Conservation (phyloP, 1,140 invertebrate genomes). For the Drosophila elegans region DNA sequence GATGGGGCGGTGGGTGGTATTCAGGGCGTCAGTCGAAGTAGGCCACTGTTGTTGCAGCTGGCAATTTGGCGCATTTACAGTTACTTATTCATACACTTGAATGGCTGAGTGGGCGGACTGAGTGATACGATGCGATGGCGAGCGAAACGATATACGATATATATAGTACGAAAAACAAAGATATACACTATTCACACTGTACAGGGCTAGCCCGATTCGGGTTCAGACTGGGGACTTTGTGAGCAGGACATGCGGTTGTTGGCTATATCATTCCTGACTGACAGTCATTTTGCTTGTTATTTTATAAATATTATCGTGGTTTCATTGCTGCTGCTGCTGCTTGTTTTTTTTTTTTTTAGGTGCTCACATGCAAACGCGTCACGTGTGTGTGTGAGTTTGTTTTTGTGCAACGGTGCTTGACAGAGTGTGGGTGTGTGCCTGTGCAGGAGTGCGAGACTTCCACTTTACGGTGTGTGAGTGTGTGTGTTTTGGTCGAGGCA, state of each 20-base stretch:
- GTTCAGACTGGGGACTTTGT: constrained; percentile 26
- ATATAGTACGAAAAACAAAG: constrained; percentile 22
- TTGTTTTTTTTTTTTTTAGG: constrained; percentile 39
- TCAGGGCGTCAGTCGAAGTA: constrained; percentile 38
- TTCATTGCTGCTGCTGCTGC: constrained; percentile 20
- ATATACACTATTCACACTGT: constrained; percentile 43
- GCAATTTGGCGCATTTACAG: constrained; percentile 65
- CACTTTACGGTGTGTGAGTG: constrained; percentile 28
- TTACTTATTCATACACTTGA: constrained; percentile 57
- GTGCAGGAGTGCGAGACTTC: constrained; percentile 45
- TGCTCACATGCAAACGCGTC: constrained; percentile 79
- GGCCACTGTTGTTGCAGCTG: constrained; percentile 53
- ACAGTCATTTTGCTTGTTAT: constrained; percentile 52
- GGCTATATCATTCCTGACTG: constrained; percentile 54
- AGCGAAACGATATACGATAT: constrained; percentile 41
- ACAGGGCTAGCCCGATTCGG: constrained; percentile 23
- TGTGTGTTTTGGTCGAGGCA: constrained; percentile 31
- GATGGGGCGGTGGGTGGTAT: constrained; percentile 19
- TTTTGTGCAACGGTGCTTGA: constrained; percentile 33
- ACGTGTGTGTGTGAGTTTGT: constrained; percentile 36
- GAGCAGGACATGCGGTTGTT: constrained; percentile 71
- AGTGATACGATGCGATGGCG: constrained; percentile 35
- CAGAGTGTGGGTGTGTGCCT: constrained; percentile 45
- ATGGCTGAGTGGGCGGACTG: constrained; percentile 29
- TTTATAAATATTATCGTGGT: constrained; percentile 15